Conservation (phyloP, 2,113 vertebrate genomes). For the Mohoua ochrocephala region DNA sequence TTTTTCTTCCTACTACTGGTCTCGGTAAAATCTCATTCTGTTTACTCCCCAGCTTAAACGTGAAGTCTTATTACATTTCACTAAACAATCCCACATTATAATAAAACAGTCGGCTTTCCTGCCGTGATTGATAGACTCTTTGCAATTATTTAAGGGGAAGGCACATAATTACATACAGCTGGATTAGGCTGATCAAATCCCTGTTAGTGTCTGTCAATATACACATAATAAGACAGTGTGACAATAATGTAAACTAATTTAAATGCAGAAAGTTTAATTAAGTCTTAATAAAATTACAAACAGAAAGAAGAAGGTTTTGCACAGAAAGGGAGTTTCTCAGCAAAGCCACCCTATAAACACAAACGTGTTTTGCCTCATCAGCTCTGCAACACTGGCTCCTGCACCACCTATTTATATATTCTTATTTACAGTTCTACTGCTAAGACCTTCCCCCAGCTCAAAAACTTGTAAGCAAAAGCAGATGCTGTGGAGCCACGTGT, state of each 20-base stretch:
- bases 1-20: background rate
- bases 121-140: slow-evolving; percentile 25
- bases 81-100: slow-evolving; percentile 31
- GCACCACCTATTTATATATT: background rate
- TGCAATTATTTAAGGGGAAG: slow-evolving; percentile 49
- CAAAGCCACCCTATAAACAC: background rate
- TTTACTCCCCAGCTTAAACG: slow-evolving; percentile 17
- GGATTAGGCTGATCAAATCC: slow-evolving; percentile 49
- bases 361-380: background rate
- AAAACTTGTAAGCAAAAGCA: background rate
- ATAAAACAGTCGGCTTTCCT: background rate
- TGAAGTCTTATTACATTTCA: slow-evolving; percentile 14
- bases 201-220: slow-evolving; percentile 16
- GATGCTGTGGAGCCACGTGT: background rate
- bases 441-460: background rate
- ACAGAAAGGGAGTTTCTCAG: background rate
- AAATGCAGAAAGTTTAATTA: slow-evolving; percentile 51
- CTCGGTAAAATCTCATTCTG: background rate
- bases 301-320: background rate
- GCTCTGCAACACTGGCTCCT: background rate
- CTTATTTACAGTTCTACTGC: background rate
- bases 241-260: slow-evolving; percentile 36
- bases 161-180: slow-evolving; percentile 13
- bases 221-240: background rate
- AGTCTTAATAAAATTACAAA: slow-evolving; percentile 25